phyloP scores from a whole-genome alignment of 1,140 invertebrate species.

The Papilio polytes region DNA sequence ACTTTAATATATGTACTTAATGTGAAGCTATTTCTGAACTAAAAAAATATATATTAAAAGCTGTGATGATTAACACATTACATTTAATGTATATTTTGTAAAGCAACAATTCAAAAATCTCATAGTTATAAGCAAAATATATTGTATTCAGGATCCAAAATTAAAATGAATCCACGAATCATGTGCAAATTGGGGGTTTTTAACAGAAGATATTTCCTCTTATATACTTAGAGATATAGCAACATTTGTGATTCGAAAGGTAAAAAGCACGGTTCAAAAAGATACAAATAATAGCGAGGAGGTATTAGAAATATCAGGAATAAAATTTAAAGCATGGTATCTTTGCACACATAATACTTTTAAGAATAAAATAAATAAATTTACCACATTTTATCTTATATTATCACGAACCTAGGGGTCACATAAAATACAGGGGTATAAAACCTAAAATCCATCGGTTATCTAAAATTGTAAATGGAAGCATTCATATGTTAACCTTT shows the following conservation, averaged over 20 bases:
- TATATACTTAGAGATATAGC: too few species aligned
- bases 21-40: not conserved
- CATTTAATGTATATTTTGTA: not conserved
- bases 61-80: not conserved
- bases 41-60: not conserved
- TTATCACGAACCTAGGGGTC: constrained; percentile 8
- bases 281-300: not conserved
- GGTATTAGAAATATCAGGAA: not conserved
- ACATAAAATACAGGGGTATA: not conserved
- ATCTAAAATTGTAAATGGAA: not conserved
- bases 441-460: not conserved
- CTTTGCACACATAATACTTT: constrained; percentile 9
- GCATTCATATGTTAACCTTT: not conserved
- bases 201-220: not conserved
- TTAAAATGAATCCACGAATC: not conserved
- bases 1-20: not conserved
- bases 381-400: constrained; percentile 5
- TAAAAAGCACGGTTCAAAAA: not conserved
- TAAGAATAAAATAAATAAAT: constrained; percentile 12
- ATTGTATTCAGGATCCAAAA: not conserved
- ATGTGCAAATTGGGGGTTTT: not conserved
- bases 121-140: not conserved
- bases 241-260: not conserved
- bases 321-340: constrained; percentile 1
- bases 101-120: not conserved